Conservation (phyloP, 2,888 invertebrate genomes). For the Netelia virgata region DNA sequence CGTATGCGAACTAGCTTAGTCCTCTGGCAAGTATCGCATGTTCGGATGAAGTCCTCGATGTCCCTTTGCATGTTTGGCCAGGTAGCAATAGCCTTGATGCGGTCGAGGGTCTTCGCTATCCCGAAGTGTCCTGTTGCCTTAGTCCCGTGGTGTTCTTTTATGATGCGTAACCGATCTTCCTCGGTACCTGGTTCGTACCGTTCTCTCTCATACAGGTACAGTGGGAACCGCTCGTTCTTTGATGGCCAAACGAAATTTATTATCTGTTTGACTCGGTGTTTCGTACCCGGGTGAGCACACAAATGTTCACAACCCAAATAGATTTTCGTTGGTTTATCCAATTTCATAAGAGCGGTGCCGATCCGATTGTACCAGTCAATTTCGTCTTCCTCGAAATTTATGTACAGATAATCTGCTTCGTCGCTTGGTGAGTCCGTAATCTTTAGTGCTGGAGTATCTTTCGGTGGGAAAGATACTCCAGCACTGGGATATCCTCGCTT, state of each 20-base stretch:
- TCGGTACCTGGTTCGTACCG: neutral
- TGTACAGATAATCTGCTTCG: neutral
- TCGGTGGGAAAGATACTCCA: no score
- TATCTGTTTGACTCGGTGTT: constrained; percentile 8
- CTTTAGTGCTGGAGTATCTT: neutral
- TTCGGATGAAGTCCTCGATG: constrained; percentile 15
- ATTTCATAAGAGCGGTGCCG: neutral
- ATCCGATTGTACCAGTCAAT: constrained; percentile 23
- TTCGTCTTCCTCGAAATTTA: constrained; percentile 18
- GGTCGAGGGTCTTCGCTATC: constrained; percentile 10
- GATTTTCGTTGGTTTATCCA: neutral
- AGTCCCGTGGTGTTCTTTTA: neutral
- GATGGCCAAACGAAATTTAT: constrained; percentile 18
- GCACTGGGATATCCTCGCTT: constrained; percentile 7
- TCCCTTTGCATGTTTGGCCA: constrained; percentile 24
- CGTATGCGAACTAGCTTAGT: no score
- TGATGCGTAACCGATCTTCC: neutral
- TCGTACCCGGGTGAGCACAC: neutral
- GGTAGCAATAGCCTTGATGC: constrained; percentile 27
- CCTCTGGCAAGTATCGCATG: constrained; percentile 25
- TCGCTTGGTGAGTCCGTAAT: constrained; percentile 13
- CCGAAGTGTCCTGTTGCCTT: constrained; percentile 22
- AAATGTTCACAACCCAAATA: constrained; percentile 23
- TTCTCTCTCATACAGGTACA: constrained; percentile 7
- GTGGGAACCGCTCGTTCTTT: neutral